Evolutionary conservation across 2,888 invertebrate species (phyloP).

Genomic region (Euplagia quadripunctaria): DNA sequence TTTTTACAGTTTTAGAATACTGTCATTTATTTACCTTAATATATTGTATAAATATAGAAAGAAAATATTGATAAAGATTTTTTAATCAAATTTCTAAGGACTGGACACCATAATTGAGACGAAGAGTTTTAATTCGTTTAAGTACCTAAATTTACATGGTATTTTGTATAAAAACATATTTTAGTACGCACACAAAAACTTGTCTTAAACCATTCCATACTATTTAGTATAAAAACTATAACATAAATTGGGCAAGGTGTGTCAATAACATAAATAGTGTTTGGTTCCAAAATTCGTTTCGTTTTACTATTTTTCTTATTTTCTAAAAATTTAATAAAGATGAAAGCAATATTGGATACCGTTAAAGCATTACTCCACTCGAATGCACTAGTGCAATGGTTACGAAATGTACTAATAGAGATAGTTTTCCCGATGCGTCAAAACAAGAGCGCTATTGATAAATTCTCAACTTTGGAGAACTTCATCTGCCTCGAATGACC

Average conservation of each 20-base stretch:
- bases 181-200: background rate
- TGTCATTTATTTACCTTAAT: no score
- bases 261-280: background rate
- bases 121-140: background rate
- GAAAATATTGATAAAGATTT: no score
- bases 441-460: background rate
- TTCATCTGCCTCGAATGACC: slow-evolving; percentile 19
- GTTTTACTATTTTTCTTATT: background rate
- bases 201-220: no score
- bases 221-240: no score
- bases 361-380: background rate
- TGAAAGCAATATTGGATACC: background rate
- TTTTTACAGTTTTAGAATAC: no score
- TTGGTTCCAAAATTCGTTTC: background rate
- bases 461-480: slow-evolving; percentile 20
- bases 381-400: background rate
- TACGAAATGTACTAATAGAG: background rate
- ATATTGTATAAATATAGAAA: no score
- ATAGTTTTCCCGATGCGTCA: background rate
- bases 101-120: background rate
- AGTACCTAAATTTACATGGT: no score
- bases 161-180: background rate
- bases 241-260: background rate
- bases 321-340: background rate
- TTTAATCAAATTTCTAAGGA: no score